Base-by-base conservation (phyloP, 2,888 invertebrate species). In the Drosophila anomalata region DNA sequence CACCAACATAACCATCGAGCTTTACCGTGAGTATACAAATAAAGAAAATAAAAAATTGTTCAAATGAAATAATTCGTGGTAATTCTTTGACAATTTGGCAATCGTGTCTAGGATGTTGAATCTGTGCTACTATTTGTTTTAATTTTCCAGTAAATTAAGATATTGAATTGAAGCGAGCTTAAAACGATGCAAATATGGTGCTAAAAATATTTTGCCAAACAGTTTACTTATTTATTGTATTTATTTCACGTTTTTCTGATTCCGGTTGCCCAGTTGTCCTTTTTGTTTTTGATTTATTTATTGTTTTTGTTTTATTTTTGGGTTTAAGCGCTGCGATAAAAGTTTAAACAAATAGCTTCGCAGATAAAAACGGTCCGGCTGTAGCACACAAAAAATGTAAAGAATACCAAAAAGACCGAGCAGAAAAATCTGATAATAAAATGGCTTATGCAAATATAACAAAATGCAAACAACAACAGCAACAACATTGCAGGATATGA, bases 1-100 rank as follows among this genome's bases (percentile, higher is more conserved):
- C 29, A 94, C 95, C 39, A 94, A 94, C 71, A 94, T 96, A 65
- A 94, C 94, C 78, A 94, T 96, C 78, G 95, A 96, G 91, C 94
- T 96, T 92, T 94, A 95, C 89, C 93, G 96, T 96, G 91, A 95
- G 95, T 94, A 88, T 36, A 36, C n/a, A 36, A 36, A n/a, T 11
- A 4, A 33, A 24, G 22, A 3, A 24, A 24, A 24, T 24, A 4
- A 24, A 24, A 2, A 29, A 1, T 0, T 29, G 9, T 33, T 33
- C 2, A 33, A 1, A 4, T 33, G 1, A 33, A 33, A 3, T 12
- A 12, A 2, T 33, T 33, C 29, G 29, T 24, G 9, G 29, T 29
- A 29, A 9, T 2, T 29, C 29, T 29, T 29, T 29, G 2, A 29
- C 9, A 8, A 9, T 29, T 29, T 29, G 9, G 9, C 9, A 29